Conservation (phyloP, 2,797 vertebrate species). For the Botia almorhae region DNA sequence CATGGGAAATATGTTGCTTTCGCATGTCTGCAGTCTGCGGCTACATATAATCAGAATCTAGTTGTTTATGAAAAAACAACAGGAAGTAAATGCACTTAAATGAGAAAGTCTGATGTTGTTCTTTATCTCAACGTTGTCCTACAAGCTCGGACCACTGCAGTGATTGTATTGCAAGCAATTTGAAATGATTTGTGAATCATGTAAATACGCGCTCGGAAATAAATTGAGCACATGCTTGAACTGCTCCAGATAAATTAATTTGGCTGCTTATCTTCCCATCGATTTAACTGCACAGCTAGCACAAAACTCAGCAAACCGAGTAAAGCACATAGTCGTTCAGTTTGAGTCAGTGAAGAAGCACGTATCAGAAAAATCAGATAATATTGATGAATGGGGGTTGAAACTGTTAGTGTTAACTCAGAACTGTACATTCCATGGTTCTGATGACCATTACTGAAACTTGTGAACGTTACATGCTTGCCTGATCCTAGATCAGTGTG, state of each 20-base stretch:
- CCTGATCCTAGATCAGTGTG: not conserved
- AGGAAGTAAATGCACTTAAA: conserved; percentile 55
- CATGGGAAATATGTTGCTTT: conserved; percentile 54
- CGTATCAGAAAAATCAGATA: conserved; percentile 48
- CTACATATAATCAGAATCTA: conserved; percentile 37
- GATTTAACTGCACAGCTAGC: conserved; percentile 13
- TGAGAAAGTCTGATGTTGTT: conserved; percentile 20
- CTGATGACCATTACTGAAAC: not conserved
- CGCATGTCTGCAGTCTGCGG: conserved; percentile 52
- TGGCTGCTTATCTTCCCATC: conserved; percentile 17
- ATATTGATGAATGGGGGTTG: conserved; percentile 55
- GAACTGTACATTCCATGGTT: not conserved
- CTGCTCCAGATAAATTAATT: conserved; percentile 26
- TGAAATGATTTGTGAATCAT: not conserved
- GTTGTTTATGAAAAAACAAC: conserved; percentile 43
- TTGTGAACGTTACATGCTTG: not conserved
- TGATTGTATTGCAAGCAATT: not conserved
- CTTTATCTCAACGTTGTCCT: conserved; percentile 45
- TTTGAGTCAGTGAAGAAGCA: conserved; percentile 30
- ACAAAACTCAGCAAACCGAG: conserved; percentile 30
- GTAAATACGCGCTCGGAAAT: not conserved
- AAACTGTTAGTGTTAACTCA: not conserved
- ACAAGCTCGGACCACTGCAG: not conserved
- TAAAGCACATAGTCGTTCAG: conserved; percentile 34
- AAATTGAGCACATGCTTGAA: conserved; percentile 7